A percentile compares a stretch with the other conserved stretches of the same genome.
Conservation (phyloP, 2,113 vertebrate species). For the Thalassoma bifasciatum region DNA sequence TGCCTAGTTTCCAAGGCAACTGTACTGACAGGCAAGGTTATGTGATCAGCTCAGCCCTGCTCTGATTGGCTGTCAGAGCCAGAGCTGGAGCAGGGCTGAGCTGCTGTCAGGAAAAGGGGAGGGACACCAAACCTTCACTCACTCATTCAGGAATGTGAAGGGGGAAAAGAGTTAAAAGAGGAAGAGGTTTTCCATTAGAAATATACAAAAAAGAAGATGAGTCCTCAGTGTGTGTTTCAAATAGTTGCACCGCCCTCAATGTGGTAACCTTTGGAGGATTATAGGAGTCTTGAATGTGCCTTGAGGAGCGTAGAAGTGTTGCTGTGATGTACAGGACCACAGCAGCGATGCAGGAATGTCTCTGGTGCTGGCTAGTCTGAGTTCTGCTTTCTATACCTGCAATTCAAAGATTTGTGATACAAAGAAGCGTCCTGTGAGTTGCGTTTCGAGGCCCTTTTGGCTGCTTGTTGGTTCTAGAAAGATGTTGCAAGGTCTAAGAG, state of each 20-base stretch:
- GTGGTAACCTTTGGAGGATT: conserved; percentile 28
- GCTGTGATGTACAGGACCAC: conserved; percentile 40
- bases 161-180: conserved; percentile 16
- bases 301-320: conserved; percentile 64
- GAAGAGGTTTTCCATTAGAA: not conserved
- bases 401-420: conserved; percentile 57
- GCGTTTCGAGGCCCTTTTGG: conserved; percentile 54
- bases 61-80: conserved; percentile 11
- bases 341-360: conserved; percentile 68
- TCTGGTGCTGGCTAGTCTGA: conserved; percentile 73
- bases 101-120: conserved; percentile 45
- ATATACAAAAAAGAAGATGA: not conserved
- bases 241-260: conserved; percentile 5
- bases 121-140: conserved; percentile 38
- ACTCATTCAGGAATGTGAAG: conserved; percentile 70
- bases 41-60: conserved; percentile 33
- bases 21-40: conserved; percentile 32
- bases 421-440: conserved; percentile 45
- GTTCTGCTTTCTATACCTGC: conserved; percentile 67
- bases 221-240: conserved; percentile 19
- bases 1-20: conserved; percentile 59
- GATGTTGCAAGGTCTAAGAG: conserved; percentile 39
- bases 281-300: conserved; percentile 74
- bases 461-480: conserved; percentile 34
- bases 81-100: conserved; percentile 1